These are phyloP conservation scores for Parascotia fuliginaria DNA, from an alignment of 2,888 invertebrate species.

Conservation along the genomic window DNA sequence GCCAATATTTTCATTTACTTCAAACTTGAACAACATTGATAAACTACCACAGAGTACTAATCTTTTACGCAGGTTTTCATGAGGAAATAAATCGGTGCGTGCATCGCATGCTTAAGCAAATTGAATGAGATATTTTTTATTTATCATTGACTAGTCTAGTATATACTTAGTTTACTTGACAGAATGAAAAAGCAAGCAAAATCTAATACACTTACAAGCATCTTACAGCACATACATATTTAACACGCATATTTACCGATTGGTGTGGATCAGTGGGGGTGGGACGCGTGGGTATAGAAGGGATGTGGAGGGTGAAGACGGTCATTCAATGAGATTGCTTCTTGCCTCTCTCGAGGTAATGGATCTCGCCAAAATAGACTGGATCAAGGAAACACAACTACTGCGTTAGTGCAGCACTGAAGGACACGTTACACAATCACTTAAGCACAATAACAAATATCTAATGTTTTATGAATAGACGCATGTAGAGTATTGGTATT, in stretches of 20 bases:
- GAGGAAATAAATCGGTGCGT: conserved; percentile 61
- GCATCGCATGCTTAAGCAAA: conserved; percentile 65
- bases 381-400: conserved; percentile 78
- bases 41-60: conserved; percentile 27
- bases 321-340: conserved; percentile 87
- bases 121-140: conserved; percentile 58
- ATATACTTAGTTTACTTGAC: conserved; percentile 65
- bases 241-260: conserved; percentile 86
- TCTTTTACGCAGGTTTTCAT: conserved; percentile 37
- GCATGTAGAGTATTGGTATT: too few species aligned
- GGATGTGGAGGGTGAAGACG: conserved; percentile 69
- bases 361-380: conserved; percentile 85
- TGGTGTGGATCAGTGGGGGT: conserved; percentile 78
- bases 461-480: too few species aligned
- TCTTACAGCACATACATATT: conserved; percentile 84
- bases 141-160: conserved; percentile 56
- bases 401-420: conserved; percentile 67
- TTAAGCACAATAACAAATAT: too few species aligned
- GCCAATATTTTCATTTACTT: not conserved
- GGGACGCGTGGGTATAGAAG: conserved; percentile 51
- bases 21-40: conserved; percentile 18
- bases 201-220: conserved; percentile 85
- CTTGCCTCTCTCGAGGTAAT: conserved; percentile 84
- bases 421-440: conserved; percentile 12
- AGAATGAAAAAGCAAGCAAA: conserved; percentile 83